Base-by-base conservation (phyloP, 2,113 vertebrate species). In the Macquaria ambigua region DNA sequence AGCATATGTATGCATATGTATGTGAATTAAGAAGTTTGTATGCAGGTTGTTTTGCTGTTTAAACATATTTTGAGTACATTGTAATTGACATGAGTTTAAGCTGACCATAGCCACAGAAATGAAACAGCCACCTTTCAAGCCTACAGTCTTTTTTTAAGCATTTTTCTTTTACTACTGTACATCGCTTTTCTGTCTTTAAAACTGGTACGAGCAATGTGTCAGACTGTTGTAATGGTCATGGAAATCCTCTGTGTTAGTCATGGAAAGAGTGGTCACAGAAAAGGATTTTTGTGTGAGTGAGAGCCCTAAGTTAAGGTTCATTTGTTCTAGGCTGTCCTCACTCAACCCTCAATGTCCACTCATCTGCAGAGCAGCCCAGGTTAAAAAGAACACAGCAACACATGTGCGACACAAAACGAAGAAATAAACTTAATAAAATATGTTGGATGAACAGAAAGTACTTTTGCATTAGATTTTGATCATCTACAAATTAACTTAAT, bases 161-260 rank as follows among this genome's bases (percentile, higher is more conserved):
- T 31, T 31, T 1, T 31, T 68, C 1, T 31, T 68, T 16, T 21
- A 8, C 53, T 46, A 73, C 39, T 23, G 39, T 21, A 5, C 21
- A 34, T 48, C 23, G 15, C 61, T 61, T 50, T 62, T 82, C 21
- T 81, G 18, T 79, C 55, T 63, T 59, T 59, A 66, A 69, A 83
- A 69, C 48, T 80, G 78, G 63, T 25, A 52, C 48, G 20, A 52
- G 2, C 64, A 68, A 62, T 23, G 69, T 71, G 79, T 59, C 62
- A 25, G 48, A 37, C 72, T 56, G 28, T 52, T 79, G 63, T 74
- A 39, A 78, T 66, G 28, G 66, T 76, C 76, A 63, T 79, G 79
- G 77, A 80, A 81, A 74, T 64, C 74, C 62, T 79, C 46, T 15
- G 23, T 31, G 53, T 83, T 83, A 81, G 80, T 87, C 71, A 81